Evolutionary conservation across 2,797 vertebrate species (phyloP), one percentile per base, ranked within the genome.

Genomic region (Sebastes itinus): DNA sequence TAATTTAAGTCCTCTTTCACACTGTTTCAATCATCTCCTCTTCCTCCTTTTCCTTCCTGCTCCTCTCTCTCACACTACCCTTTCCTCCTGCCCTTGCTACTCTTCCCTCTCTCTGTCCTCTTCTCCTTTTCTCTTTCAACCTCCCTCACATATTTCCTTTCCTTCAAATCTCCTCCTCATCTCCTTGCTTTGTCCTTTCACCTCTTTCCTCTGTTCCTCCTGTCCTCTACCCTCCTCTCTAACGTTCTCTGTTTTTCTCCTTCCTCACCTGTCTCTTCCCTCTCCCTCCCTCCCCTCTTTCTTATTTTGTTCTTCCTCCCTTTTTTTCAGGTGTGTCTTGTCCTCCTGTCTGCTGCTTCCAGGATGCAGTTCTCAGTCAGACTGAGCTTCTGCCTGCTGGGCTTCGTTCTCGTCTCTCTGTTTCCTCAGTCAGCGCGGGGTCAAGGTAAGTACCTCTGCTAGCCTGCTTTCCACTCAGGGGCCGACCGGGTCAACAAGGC

Each of bases 361-460:
- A 95, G 78, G 84, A 91, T 88, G 96, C 94, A 89, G 92, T 75
- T 81, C 81, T 73, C 88, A 72, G 87, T 86, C 75, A 87, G 46
- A 23, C 78, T 75, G 80, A 59, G 91, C 73, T 62, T 88, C 76
- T 85, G 91, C 80, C 88, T 96, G 87, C 84, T 94, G 81, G 89
- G 95, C 89, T 75, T 95, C 76, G 77, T 90, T 22, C 68, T 95
- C 59, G 54, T 90, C 56, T 38, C 87, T 75, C 88, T 95, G 66
- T 84, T 95, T 84, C 90, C 94, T 81, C 88, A 83, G 81, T 72
- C 91, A 3, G 94, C 92, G 55, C 91, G 89, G 81, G 93, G 95
- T 75, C 97, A 98, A 97, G 97, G 97, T 98, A 96, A 96, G 86
- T 59, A 27, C 80, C 61, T 75, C 54, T 28, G 5, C 33, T 3